These are phyloP conservation scores for Congeria kusceri DNA, from an alignment of 2,888 invertebrate species.

Conservation along the genomic window DNA sequence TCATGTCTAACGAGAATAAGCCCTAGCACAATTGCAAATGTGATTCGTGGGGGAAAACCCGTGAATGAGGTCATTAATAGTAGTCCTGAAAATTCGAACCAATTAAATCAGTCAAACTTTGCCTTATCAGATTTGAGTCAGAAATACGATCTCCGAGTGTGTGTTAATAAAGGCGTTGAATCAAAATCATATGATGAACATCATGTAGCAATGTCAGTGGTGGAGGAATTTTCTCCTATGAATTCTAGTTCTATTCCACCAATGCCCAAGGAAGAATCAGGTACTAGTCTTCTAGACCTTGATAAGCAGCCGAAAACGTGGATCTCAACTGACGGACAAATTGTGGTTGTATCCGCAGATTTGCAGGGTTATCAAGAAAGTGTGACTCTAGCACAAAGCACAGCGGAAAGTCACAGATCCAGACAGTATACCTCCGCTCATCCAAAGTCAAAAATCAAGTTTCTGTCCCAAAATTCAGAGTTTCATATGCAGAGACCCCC, in stretches of 20 bases:
- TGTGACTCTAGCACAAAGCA: neutral
- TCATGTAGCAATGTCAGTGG: neutral
- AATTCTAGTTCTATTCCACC: neutral
- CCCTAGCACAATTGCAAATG: neutral
- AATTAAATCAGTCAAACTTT: neutral
- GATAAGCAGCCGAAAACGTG: neutral
- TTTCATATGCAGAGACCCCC: neutral
- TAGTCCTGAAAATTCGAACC: neutral
- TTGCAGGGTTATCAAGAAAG: neutral
- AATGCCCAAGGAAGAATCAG: neutral
- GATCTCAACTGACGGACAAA: neutral
- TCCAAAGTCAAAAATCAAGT: neutral
- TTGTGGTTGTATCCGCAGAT: neutral
- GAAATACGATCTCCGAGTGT: no score
- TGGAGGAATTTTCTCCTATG: neutral
- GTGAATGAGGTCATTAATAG: neutral
- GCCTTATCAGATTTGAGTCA: neutral
- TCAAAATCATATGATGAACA: no score
- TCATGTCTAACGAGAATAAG: neutral
- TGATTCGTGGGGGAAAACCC: neutral
- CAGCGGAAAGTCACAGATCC: neutral
- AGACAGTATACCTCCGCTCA: neutral
- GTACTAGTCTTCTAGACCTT: neutral
- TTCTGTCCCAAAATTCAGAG: neutral
- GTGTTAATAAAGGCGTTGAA: no score